Percentiles rank a stretch among this genome's conserved stretches.
phyloP scores from a whole-genome alignment of 2,797 vertebrate genomes.

The Carcharodon carcharias region DNA sequence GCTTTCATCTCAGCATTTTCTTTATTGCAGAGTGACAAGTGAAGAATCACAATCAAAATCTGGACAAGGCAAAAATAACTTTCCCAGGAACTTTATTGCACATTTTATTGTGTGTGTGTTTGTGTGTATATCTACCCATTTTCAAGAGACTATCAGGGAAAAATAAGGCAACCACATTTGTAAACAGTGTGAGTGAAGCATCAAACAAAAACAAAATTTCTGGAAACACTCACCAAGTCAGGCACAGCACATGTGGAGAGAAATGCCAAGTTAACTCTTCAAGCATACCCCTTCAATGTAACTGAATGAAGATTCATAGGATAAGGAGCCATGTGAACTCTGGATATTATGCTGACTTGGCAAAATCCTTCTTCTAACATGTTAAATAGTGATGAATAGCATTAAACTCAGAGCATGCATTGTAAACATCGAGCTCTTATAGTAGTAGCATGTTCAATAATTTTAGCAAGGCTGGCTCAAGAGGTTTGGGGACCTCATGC shows the following conservation, averaged over 20 bases:
- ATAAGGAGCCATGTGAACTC: not conserved
- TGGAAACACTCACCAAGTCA: not conserved
- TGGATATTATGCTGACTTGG: not conserved
- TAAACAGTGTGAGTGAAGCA: constrained; percentile 17
- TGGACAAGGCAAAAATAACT: not conserved
- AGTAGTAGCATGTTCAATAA: not conserved
- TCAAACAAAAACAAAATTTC: not conserved
- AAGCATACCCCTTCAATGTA: not conserved
- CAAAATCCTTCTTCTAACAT: not conserved
- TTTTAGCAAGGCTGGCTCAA: not conserved
- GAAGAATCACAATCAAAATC: not conserved
- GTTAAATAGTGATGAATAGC: not conserved
- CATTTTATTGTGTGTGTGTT: not conserved
- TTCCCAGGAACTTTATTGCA: not conserved
- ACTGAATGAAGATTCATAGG: not conserved
- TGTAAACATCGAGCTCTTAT: not conserved
- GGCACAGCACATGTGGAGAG: not conserved
- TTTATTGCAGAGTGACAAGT: not conserved
- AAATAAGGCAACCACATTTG: not conserved
- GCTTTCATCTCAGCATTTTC: constrained; percentile 32
- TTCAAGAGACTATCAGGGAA: not conserved
- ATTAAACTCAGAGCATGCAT: not conserved
- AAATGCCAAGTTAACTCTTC: not conserved
- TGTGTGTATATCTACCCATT: not conserved
- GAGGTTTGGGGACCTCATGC: not conserved